Percentiles rank a stretch among this genome's conserved stretches.
These are phyloP conservation scores for Carollia perspicillata DNA, from an alignment of 2,113 vertebrate genomes.

Conservation along the genomic window DNA sequence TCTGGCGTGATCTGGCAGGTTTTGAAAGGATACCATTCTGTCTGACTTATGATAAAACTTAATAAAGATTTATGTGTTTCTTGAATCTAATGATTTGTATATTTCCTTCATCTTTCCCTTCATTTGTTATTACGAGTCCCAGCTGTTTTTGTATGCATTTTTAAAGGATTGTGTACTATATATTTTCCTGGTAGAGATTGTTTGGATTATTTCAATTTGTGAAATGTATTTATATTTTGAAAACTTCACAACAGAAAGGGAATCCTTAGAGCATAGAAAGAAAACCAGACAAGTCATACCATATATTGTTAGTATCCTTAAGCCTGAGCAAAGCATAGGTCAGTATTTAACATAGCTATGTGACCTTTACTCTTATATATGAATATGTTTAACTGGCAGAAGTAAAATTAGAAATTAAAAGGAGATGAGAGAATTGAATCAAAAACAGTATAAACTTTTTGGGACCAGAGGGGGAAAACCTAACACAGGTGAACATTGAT, in stretches of 20 bases:
- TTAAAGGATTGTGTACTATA: constrained; percentile 31
- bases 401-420: background rate
- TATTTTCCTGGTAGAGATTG: constrained; percentile 42
- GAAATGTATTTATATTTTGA: background rate
- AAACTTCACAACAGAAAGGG: background rate
- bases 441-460: background rate
- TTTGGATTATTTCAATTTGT: constrained; percentile 27
- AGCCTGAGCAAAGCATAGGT: background rate
- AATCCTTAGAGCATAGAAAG: constrained; percentile 20
- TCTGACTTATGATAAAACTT: constrained; percentile 62
- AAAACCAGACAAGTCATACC: background rate
- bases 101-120: constrained; percentile 64
- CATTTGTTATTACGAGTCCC: constrained; percentile 59
- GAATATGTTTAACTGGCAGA: background rate
- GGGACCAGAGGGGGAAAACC: background rate
- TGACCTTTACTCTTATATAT: background rate
- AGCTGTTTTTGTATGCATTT: constrained; percentile 50
- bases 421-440: background rate
- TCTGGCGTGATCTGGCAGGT: constrained; percentile 45
- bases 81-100: constrained; percentile 59
- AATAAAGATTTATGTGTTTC: constrained; percentile 59
- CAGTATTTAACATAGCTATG: background rate
- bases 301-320: background rate
- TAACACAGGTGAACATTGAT: background rate
- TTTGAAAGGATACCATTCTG: constrained; percentile 60